Percentiles rank a stretch among this genome's conserved stretches.
Evolutionary conservation across 2,888 invertebrate species (phyloP).

Genomic region (Aphidoletes aphidimyza): DNA sequence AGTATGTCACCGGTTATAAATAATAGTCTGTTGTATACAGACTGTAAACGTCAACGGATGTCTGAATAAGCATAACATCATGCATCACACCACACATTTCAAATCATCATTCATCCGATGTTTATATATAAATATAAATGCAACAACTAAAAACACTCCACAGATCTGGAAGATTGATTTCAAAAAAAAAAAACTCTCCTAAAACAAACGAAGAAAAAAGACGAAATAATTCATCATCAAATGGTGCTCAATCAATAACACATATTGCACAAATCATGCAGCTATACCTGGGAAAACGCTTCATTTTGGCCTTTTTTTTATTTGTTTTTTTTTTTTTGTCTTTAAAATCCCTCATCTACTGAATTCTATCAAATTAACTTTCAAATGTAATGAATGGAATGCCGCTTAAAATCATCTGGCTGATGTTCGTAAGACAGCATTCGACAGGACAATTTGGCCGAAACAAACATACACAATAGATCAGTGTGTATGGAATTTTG

Average conservation of each 20-base stretch:
- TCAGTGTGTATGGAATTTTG: no score
- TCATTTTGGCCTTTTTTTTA: background rate
- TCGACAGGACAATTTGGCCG: no score
- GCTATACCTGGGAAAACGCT: background rate
- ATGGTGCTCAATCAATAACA: constrained; percentile 5
- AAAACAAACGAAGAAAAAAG: background rate
- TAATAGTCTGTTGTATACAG: constrained; percentile 56
- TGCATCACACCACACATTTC: background rate
- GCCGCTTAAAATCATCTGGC: no score
- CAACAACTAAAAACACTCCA: background rate
- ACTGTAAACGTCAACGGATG: constrained; percentile 55
- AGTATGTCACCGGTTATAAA: constrained; percentile 56
- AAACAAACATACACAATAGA: no score
- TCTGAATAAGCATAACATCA: background rate
- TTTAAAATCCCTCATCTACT: no score
- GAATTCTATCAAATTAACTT: no score
- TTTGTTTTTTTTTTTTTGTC: background rate
- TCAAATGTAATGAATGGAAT: background rate
- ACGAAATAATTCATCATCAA: background rate
- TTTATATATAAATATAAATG: no score
- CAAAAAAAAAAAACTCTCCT: no score
- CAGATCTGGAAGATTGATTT: no score
- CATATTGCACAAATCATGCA: background rate
- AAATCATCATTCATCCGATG: background rate
- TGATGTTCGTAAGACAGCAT: no score